Base-by-base conservation (phyloP, 53 echinoderm and acorn worm species). In the Echinarachnius parma region DNA sequence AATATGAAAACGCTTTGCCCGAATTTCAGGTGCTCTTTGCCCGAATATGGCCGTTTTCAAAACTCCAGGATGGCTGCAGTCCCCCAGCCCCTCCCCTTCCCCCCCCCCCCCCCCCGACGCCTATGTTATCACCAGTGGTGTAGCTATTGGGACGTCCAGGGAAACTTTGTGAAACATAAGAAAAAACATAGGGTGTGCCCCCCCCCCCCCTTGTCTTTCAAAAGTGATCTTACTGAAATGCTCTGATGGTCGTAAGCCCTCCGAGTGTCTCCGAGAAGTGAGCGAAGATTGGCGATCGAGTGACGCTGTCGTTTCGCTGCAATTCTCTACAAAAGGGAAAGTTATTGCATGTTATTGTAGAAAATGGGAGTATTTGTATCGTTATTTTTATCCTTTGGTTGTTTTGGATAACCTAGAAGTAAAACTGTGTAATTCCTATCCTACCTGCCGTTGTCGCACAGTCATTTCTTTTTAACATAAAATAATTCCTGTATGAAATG, bases 261-360 rank as follows among this genome's bases (percentile, higher is more conserved):
- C 68, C 59, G 3, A 89, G 35, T 4, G 89, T 89, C 49, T 89
- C 89, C 0, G 84, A 59, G 46, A 89, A 89, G 46, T 89, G 89
- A 14, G 80, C 76, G 49, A 80, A 84, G 16, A 89, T 81, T 2
- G 89, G 84, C 5, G 89, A 89, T 21, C 76, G 54, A 0, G 81
- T 52, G n/a, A 84, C 69, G 54, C 89, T 84, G 77, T 89, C 84
- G 31, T 78, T 55, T 23, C 89, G 76, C 30, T 84, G 80, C 33
- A 89, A 10, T 29, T 84, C 89, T 30, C 89, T 89, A 58, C 3
- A n/a, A 7, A 46, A 3, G 15, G 19, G 5, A 4, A 31, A 34
- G 31, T 44, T 42, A 48, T 18, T 16, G 13, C 13, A 13, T 39
- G 42, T 39, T 13, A 13, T 39, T 7, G 7, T 9, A 9, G 7